Percentiles rank a stretch among this genome's conserved stretches.
Evolutionary conservation across 2,113 vertebrate species (phyloP).

Genomic region (Corvus cornix): DNA sequence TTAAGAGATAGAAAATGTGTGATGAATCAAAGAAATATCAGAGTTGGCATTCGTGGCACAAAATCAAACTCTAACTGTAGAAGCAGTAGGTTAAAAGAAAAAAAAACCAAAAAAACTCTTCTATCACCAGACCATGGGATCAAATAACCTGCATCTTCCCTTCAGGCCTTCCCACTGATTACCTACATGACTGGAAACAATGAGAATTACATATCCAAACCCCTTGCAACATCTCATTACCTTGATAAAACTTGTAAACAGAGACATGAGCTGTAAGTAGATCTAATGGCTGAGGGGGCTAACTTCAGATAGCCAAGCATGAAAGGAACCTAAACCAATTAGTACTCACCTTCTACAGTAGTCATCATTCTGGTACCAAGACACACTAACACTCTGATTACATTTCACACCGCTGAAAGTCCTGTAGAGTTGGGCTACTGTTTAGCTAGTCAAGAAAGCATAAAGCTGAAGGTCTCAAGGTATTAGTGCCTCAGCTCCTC

Average conservation of each 20-base stretch:
- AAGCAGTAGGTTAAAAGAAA: not conserved
- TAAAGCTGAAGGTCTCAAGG: not conserved
- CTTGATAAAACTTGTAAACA: not conserved
- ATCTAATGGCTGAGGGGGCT: not conserved
- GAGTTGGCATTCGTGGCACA: not conserved
- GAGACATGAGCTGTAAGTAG: not conserved
- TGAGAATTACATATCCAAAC: not conserved
- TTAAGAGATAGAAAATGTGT: not conserved
- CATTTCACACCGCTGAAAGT: not conserved
- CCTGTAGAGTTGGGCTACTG: not conserved
- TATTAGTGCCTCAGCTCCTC: not conserved
- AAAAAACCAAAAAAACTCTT: not conserved
- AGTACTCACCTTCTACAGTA: constrained; percentile 1
- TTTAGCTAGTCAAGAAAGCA: not conserved
- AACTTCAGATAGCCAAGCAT: not conserved
- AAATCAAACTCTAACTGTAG: not conserved
- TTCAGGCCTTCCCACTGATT: not conserved
- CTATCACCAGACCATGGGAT: not conserved
- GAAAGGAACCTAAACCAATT: not conserved
- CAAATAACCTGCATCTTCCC: not conserved
- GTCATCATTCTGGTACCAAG: not conserved
- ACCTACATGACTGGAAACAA: not conserved
- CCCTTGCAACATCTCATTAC: not conserved
- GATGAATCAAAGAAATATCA: not conserved
- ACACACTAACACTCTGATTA: not conserved